Evolutionary conservation across 2,797 vertebrate species (phyloP), one percentile per base, ranked within the genome.

Genomic region (Poeciliopsis gracilis): DNA sequence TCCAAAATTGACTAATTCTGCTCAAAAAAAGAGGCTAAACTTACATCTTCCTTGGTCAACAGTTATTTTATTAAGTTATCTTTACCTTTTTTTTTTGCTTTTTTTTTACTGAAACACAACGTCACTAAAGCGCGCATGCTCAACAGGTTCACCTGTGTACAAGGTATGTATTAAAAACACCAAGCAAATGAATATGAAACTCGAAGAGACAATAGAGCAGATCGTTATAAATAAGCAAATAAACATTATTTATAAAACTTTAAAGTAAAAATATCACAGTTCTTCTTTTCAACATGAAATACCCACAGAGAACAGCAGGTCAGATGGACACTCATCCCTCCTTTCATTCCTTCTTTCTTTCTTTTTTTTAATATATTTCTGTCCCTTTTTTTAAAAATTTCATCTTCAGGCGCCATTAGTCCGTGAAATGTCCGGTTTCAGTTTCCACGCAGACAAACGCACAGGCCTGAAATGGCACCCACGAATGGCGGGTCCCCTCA

Each of bases 181-280:
- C 95, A 97, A 98, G 95, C 96, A 95, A 96, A 96, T 94, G 86
- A 96, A 93, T 92, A 95, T 90, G 96, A 95, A 96, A 96, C 93
- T 95, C 96, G 96, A 97, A 95, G 90, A 94, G 93, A 95, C 92
- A 94, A 61, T 66, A 80, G 92, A 95, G 94, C 94, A 94, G 95
- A 95, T 97, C 92, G 74, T 88, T 89, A 93, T 98, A 98, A 99
- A 99, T 99, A 98, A 96, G 96, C 97, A 97, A 97, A 98, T 97
- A 97, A 97, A 98, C 96, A 97, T 96, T 94, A 96, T 97, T 97
- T 97, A 96, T 95, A 96, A 97, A 97, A 96, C 95, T 95, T 93
- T 96, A 96, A 96, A 96, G 95, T 95, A 96, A 97, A 96, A 96
- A 96, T 95, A 95, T 93, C 93, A 95, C 95, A 95, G 92, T 97